Evolutionary conservation across 2,888 invertebrate species (phyloP), one percentile per base, ranked within the genome.

Genomic region (Periphyllus acericola): DNA sequence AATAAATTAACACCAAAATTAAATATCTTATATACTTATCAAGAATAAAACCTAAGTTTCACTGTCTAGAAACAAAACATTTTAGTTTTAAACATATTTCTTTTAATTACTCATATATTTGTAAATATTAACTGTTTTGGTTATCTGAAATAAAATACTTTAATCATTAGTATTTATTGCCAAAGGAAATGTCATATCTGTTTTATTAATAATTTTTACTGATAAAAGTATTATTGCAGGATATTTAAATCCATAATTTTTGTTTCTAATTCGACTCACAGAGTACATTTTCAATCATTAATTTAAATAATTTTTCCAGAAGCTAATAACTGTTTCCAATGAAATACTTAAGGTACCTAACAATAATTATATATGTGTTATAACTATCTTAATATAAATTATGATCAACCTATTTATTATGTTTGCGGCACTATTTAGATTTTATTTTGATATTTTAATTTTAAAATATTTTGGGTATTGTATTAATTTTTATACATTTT

Each of bases 21-120:
- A 14, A 66, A 66, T 19, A 8, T 32, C 3, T 25, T 55, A 11
- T 32, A 14, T 32, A 60, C 8, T 60, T 21, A 60, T 60, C 60
- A 21, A 60, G 4, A 2, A 25, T 60, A 19, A 60, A 60, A 60
- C 25, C 6, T n/a, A 6, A 60, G 21, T 25, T 21, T 25, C 21
- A 21, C 2, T 60, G 60, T 25, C 25, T 60, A 0, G 4, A 4
- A 60, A 79, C 55, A 21, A 46, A 46, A 46, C 3, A 46, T 46
- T 46, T 46, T 46, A 14, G 46, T 46, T 46, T 14, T 46, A 46
- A 46, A 46, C 25, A 55, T 55, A 36, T 34, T 55, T 3, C 25
- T 46, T 36, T 75, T 29, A 40, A 83, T 75, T 75, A 1, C 21
- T 83, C 1, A 25, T 83, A 40, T 60, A 75, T 32, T 76, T 40